Conservation (phyloP, 1,140 invertebrate species). For the Anoplophora glabripennis region DNA sequence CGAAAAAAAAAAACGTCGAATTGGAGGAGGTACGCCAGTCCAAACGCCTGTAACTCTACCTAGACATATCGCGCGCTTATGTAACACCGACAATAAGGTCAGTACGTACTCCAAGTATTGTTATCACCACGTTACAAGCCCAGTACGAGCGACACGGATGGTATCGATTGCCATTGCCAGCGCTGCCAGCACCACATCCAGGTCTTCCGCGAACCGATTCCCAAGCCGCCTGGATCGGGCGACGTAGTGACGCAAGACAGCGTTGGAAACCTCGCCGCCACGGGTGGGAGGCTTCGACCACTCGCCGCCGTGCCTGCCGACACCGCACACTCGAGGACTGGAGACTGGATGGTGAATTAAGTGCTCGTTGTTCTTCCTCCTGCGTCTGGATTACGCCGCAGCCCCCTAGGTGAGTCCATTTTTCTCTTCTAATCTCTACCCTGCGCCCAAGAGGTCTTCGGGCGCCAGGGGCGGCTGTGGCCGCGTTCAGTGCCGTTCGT, state of each 20-base stretch:
- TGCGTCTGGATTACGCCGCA: background rate
- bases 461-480: too few species aligned
- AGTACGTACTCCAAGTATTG: conserved; percentile 1
- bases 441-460: too few species aligned
- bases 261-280: conserved; percentile 5
- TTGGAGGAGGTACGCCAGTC: too few species aligned
- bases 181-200: background rate
- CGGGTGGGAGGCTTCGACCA: conserved; percentile 11
- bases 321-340: conserved; percentile 8
- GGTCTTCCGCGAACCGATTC: background rate
- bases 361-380: background rate
- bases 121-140: background rate
- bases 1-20: too few species aligned
- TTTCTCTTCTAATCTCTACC: background rate
- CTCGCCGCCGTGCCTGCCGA: background rate
- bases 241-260: conserved; percentile 9
- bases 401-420: conserved; percentile 3
- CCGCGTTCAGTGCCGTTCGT: too few species aligned
- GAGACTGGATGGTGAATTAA: conserved; percentile 4
- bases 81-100: conserved; percentile 2
- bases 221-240: background rate
- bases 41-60: too few species aligned
- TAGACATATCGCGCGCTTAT: too few species aligned
- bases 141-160: too few species aligned
- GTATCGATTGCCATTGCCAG: background rate